Percentiles rank a stretch among this genome's conserved stretches.
Evolutionary conservation across 1,140 invertebrate species (phyloP).

Genomic region (Drosophila tristis): DNA sequence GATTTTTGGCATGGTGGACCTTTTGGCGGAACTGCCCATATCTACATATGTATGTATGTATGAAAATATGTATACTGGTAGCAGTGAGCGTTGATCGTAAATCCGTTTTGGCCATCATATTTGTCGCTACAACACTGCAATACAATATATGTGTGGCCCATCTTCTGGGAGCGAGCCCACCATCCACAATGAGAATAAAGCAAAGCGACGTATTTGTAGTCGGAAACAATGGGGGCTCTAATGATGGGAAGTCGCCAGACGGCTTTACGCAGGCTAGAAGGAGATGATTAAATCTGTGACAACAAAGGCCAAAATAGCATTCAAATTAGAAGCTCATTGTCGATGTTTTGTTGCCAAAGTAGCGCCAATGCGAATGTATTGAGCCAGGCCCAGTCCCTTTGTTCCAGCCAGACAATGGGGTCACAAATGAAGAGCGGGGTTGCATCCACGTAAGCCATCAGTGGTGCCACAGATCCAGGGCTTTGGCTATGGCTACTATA

Average conservation of each 20-base stretch:
- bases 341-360: constrained; percentile 74
- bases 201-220: constrained; percentile 44
- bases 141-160: background rate
- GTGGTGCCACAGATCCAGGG: constrained; percentile 15
- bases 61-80: too few species aligned
- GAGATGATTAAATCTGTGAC: constrained; percentile 76
- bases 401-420: constrained; percentile 64
- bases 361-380: constrained; percentile 35
- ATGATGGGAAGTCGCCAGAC: constrained; percentile 65
- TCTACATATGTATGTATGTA: too few species aligned
- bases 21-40: too few species aligned
- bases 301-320: constrained; percentile 78
- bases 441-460: constrained; percentile 12
- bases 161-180: constrained; percentile 10
- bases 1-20: too few species aligned
- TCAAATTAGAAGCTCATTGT: constrained; percentile 82
- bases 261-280: constrained; percentile 19
- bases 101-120: background rate
- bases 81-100: too few species aligned
- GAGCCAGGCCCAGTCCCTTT: constrained; percentile 44
- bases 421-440: constrained; percentile 62
- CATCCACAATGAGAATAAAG: constrained; percentile 21
- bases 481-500: constrained; percentile 7
- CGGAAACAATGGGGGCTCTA: constrained; percentile 72
- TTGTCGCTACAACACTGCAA: background rate